Conservation (phyloP, 2,113 vertebrate species). For the Pelecanus crispus region DNA sequence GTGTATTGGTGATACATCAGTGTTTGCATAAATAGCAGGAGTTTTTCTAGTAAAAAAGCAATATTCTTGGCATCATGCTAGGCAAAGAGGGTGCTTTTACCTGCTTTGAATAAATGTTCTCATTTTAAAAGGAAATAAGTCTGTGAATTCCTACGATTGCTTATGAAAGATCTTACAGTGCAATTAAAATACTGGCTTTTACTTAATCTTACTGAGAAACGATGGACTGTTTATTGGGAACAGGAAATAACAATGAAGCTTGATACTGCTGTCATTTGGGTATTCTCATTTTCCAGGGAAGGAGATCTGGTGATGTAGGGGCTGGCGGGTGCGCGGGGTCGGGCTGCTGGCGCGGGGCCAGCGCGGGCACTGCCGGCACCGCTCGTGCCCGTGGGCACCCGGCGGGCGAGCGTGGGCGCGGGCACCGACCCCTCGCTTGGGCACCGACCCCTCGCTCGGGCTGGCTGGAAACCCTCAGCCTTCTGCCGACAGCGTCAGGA, state of each 20-base stretch:
- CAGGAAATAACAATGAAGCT: background rate
- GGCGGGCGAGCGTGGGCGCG: background rate
- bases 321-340: too few relatives aligned
- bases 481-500: rapidly evolving
- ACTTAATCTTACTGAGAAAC: background rate
- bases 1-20: background rate
- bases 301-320: rapidly evolving
- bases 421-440: background rate
- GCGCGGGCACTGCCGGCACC: background rate
- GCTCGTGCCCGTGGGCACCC: background rate
- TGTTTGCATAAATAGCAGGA: background rate
- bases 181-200: background rate
- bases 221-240: background rate
- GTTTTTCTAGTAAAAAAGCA: background rate
- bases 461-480: background rate
- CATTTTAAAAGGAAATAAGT: background rate
- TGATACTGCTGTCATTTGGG: rapidly evolving
- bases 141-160: background rate
- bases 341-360: background rate
- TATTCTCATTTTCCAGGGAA: background rate
- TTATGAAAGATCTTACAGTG: background rate
- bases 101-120: background rate
- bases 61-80: background rate
- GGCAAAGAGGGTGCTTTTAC: background rate
- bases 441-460: background rate